Conservation (phyloP, 2,113 vertebrate species). For the Andinoacara biseriatus region DNA sequence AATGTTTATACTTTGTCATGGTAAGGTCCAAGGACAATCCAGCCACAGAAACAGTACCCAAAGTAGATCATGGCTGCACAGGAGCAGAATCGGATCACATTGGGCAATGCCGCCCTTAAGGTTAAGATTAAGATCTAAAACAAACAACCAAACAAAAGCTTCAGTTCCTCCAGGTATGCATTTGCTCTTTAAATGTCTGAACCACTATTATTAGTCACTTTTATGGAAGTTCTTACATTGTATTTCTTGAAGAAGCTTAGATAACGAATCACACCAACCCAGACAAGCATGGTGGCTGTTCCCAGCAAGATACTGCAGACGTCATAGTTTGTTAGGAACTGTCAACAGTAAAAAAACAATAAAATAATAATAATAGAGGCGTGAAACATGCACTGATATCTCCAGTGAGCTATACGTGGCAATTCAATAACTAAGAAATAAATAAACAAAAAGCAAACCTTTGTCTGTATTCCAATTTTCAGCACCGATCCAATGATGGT, state of each 20-base stretch:
- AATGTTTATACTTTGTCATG: conserved; percentile 87
- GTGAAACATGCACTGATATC: not conserved
- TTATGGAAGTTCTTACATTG: conserved; percentile 83
- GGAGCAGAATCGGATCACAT: conserved; percentile 89
- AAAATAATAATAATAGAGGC: not conserved
- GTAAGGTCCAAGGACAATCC: conserved; percentile 95
- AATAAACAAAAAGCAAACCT: conserved; percentile 73
- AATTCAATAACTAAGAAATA: not conserved
- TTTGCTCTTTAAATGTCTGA: not conserved
- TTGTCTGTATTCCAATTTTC: conserved; percentile 96
- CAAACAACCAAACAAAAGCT: conserved; percentile 34
- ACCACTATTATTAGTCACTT: not conserved
- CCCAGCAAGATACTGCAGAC: conserved; percentile 93
- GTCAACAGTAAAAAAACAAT: conserved; percentile 12
- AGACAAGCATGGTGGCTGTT: conserved; percentile 91
- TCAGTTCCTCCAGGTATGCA: not conserved
- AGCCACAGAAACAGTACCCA: conserved; percentile 97
- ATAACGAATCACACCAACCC: conserved; percentile 94
- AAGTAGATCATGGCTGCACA: conserved; percentile 96
- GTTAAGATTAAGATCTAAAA: conserved; percentile 79
- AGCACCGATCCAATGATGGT: conserved; percentile 88
- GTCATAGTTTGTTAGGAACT: conserved; percentile 92
- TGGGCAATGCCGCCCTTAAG: conserved; percentile 89
- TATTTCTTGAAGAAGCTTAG: conserved; percentile 96
- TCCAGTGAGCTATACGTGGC: not conserved